Percentiles rank a stretch among this genome's conserved stretches.
Conservation (phyloP, 2,888 invertebrate genomes). For the Epistrophe eligans region DNA sequence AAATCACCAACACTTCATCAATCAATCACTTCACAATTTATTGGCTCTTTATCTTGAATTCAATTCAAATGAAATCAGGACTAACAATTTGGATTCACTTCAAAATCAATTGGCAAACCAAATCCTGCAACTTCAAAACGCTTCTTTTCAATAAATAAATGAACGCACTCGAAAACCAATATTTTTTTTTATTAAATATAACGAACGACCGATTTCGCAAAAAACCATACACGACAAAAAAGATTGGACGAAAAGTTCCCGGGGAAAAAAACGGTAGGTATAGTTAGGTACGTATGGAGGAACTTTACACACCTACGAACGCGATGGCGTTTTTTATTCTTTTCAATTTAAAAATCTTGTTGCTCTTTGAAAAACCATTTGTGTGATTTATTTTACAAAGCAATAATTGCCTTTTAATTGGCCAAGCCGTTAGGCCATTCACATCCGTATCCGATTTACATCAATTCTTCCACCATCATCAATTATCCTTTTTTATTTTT, state of each 20-base stretch:
- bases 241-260: slow-evolving; percentile 22
- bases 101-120: background rate
- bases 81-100: slow-evolving; percentile 16
- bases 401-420: slow-evolving; percentile 53
- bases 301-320: slow-evolving; percentile 39
- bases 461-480: slow-evolving; percentile 42
- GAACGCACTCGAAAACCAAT: slow-evolving; percentile 14
- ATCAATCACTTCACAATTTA: background rate
- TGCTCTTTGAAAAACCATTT: slow-evolving; percentile 26
- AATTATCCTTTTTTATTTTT: slow-evolving; percentile 26
- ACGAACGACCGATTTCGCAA: slow-evolving; percentile 28
- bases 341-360: background rate
- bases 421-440: slow-evolving; percentile 36
- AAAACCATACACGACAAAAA: slow-evolving; percentile 1
- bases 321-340: slow-evolving; percentile 38
- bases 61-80: background rate
- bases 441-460: slow-evolving; percentile 32
- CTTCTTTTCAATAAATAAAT: slow-evolving; percentile 2
- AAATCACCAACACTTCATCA: slow-evolving; percentile 17
- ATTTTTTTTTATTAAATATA: background rate
- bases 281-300: background rate
- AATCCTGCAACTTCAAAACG: background rate
- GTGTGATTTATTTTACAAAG: slow-evolving; percentile 6
- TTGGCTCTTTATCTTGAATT: background rate
- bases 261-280: background rate